A percentile compares a stretch with the other conserved stretches of the same genome.
Conservation (phyloP, 2,797 vertebrate species). For the Sebastes ruberrimus region DNA sequence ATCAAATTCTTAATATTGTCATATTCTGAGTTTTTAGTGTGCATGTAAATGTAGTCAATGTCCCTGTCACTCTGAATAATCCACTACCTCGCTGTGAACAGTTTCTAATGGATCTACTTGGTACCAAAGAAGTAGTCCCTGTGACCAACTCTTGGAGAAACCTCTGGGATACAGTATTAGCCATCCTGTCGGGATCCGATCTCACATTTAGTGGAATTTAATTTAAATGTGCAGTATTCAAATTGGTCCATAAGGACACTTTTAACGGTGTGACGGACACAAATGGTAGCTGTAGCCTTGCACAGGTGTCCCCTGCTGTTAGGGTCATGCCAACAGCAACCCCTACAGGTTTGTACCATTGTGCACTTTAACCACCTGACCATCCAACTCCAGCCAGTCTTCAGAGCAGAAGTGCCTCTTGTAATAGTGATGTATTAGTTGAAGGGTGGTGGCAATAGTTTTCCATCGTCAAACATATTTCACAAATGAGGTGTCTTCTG, state of each 20-base stretch:
- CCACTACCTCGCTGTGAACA: background rate
- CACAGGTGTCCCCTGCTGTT: background rate
- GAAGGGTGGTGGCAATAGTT: background rate
- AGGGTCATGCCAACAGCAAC: background rate
- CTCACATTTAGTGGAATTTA: background rate
- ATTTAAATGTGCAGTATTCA: background rate
- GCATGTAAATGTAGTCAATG: background rate
- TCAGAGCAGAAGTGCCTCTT: background rate
- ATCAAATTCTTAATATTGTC: background rate
- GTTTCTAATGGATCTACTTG: background rate
- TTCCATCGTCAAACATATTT: constrained; percentile 4
- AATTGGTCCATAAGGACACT: background rate
- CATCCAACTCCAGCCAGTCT: background rate
- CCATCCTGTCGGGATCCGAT: background rate
- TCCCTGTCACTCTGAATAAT: background rate
- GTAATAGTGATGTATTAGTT: background rate
- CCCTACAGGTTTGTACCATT: background rate
- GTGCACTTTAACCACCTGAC: background rate
- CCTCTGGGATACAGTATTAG: background rate
- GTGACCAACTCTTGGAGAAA: background rate
- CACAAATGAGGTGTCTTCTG: constrained; percentile 17
- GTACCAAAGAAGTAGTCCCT: background rate
- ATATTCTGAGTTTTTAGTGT: background rate
- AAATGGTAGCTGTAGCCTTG: background rate
- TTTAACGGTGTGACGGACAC: background rate